Evolutionary conservation across 2,113 vertebrate genomes (phyloP).

Genomic region (Thunnus maccoyii): DNA sequence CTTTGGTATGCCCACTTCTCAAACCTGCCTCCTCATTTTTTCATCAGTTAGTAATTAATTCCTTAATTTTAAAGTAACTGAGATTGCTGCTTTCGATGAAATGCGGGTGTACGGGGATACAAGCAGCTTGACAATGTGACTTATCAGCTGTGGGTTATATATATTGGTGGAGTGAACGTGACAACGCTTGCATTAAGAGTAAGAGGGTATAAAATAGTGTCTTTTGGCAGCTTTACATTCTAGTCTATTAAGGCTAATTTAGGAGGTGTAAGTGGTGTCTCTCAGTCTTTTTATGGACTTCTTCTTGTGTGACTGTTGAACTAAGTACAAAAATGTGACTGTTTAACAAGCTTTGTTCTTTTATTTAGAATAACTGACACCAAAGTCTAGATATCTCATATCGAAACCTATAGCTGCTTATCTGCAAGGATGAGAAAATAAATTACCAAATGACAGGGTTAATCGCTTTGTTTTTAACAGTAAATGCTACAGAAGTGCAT

Average conservation of each 20-base stretch:
- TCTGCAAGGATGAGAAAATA: too few species aligned
- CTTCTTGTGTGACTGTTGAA: not conserved
- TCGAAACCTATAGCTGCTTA: too few species aligned
- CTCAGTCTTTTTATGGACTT: not conserved
- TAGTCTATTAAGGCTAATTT: not conserved
- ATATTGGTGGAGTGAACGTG: conserved; percentile 16
- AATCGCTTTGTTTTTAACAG: not conserved
- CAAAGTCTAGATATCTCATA: too few species aligned
- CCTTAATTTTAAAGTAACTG: not conserved
- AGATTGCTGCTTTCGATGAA: not conserved
- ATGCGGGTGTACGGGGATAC: not conserved
- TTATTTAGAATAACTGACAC: too few species aligned
- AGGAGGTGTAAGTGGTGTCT: not conserved
- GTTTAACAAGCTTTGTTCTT: too few species aligned
- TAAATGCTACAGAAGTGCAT: too few species aligned
- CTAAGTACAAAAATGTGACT: not conserved
- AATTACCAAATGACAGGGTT: too few species aligned
- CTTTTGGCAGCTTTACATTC: conserved; percentile 14
- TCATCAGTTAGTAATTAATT: not conserved
- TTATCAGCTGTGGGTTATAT: conserved; percentile 32
- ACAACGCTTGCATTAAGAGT: conserved; percentile 5
- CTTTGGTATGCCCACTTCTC: not conserved
- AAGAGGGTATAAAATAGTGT: not conserved
- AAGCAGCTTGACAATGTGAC: conserved; percentile 21
- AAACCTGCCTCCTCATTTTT: not conserved